Evolutionary conservation across 2,888 invertebrate genomes (phyloP).

Genomic region (Epicampocera succincta): DNA sequence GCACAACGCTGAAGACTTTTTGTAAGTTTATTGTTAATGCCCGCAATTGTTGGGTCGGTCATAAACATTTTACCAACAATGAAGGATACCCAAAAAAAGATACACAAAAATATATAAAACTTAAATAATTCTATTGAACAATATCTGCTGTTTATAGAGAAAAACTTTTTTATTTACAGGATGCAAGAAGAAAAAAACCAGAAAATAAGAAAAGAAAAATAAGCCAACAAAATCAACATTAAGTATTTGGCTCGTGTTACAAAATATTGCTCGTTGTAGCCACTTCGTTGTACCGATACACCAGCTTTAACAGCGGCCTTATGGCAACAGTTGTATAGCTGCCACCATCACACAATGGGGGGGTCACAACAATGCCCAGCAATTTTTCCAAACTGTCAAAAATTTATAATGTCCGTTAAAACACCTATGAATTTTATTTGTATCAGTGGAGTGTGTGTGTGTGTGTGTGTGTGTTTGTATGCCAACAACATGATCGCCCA

Average conservation of each 20-base stretch:
- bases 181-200: not conserved
- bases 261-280: constrained; percentile 58
- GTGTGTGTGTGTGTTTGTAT: constrained; percentile 19
- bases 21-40: constrained; percentile 6
- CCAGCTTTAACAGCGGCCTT: constrained; percentile 63
- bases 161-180: constrained; percentile 25
- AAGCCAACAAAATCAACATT: constrained; percentile 35
- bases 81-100: constrained; percentile 21
- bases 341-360: constrained; percentile 76
- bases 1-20: not conserved
- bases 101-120: too few species aligned
- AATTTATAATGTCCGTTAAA: constrained; percentile 74
- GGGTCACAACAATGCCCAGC: constrained; percentile 79
- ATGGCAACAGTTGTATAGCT: constrained; percentile 60
- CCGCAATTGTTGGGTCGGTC: constrained; percentile 2
- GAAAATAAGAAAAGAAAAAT: not conserved
- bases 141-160: constrained; percentile 43
- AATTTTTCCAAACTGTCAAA: constrained; percentile 81
- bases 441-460: not conserved
- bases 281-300: constrained; percentile 63
- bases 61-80: constrained; percentile 32
- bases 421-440: constrained; percentile 64
- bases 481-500: constrained; percentile 74
- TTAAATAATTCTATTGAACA: constrained; percentile 67
- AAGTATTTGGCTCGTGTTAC: constrained; percentile 78